Conservation (phyloP, 2,113 vertebrate genomes). For the Hiodon tergisus region DNA sequence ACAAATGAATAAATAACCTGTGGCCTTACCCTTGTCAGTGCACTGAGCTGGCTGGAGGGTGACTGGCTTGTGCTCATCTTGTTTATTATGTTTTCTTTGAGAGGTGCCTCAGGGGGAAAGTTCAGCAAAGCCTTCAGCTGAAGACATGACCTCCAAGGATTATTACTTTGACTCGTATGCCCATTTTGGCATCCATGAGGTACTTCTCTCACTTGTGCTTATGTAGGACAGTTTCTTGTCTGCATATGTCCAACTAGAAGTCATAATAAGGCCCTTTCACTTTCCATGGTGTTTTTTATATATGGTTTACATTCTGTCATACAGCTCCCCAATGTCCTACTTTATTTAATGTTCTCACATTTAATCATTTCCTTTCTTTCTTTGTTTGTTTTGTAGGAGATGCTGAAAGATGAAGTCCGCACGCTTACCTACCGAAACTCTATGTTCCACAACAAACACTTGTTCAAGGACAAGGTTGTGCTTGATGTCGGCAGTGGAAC, state of each 20-base stretch:
- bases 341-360: background rate
- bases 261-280: background rate
- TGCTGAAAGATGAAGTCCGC: constrained; percentile 90
- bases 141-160: constrained; percentile 93
- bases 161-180: constrained; percentile 94
- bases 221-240: background rate
- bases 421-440: constrained; percentile 89
- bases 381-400: constrained; percentile 63
- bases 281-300: background rate
- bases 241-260: too few relatives aligned
- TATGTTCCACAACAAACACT: constrained; percentile 91
- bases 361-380: background rate
- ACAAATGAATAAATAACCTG: too few relatives aligned
- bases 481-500: constrained; percentile 87
- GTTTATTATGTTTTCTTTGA: constrained; percentile 27
- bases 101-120: constrained; percentile 80
- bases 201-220: constrained; percentile 36
- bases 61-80: background rate
- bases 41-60: background rate
- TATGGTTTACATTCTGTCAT: background rate
- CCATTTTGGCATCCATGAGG: constrained; percentile 92
- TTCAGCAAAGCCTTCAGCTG: constrained; percentile 76
- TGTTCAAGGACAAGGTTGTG: constrained; percentile 91
- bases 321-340: too few relatives aligned
- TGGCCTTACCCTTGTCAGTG: too few relatives aligned